Evolutionary conservation across 2,113 vertebrate species (phyloP).

Genomic region (Potamarius usumacintae): DNA sequence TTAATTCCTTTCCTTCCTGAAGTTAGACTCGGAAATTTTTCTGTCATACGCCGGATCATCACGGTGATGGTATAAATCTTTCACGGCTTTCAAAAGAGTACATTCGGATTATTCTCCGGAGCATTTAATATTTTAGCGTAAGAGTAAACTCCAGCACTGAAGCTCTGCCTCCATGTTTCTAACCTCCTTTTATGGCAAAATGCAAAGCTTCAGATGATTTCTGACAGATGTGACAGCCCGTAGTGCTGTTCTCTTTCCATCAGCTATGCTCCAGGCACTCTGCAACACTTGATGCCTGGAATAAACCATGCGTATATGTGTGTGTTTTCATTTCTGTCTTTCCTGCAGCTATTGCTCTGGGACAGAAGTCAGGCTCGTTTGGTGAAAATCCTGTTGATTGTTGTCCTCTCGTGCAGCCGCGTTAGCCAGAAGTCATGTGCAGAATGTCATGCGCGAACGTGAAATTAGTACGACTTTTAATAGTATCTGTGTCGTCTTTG

Average conservation of each 20-base stretch:
- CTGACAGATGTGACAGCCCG: constrained; percentile 22
- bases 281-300: not conserved
- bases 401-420: not conserved
- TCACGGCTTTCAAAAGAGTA: not conserved
- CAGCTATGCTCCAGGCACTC: not conserved
- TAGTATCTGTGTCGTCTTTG: constrained; percentile 4
- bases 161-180: constrained; percentile 6
- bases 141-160: not conserved
- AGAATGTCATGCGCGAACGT: not conserved
- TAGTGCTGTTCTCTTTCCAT: not conserved
- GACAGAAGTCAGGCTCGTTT: constrained; percentile 4
- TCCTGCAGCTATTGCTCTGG: constrained; percentile 7
- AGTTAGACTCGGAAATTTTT: not conserved
- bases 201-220: constrained; percentile 10
- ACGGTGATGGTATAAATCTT: constrained; percentile 22
- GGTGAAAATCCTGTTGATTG: not conserved
- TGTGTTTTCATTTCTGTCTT: constrained; percentile 4
- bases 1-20: not conserved
- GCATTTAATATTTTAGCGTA: not conserved
- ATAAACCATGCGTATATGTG: not conserved
- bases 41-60: constrained; percentile 4
- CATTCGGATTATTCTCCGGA: not conserved
- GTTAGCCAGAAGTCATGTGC: not conserved
- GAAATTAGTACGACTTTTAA: not conserved
- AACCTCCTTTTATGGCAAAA: constrained; percentile 23